A percentile compares a stretch with the other conserved stretches of the same genome.
Conservation (phyloP, 2,888 invertebrate genomes). For the Volucella inanis region DNA sequence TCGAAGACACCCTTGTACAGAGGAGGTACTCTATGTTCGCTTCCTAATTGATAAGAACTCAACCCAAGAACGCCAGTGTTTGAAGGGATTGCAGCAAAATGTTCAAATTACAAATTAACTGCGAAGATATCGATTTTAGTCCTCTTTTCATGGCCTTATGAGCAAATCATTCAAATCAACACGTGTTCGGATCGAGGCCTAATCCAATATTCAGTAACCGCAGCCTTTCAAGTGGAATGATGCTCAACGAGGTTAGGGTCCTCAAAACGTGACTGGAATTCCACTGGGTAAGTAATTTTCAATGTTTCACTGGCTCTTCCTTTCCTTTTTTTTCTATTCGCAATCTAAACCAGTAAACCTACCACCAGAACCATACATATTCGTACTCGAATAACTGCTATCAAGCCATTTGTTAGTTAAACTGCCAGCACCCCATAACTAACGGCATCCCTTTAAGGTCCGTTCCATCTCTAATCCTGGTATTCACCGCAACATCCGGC, state of each 20-base stretch:
- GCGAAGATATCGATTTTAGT: too few relatives aligned
- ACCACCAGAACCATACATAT: constrained; percentile 1
- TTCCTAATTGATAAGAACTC: too few relatives aligned
- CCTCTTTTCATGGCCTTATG: too few relatives aligned
- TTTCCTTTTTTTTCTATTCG: constrained; percentile 33
- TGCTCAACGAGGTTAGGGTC: constrained; percentile 11
- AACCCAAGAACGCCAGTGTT: too few relatives aligned
- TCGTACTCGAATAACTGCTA: background rate
- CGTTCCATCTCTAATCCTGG: constrained; percentile 4
- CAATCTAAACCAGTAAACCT: constrained; percentile 36
- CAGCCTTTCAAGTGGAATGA: constrained; percentile 11
- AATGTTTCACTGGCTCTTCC: background rate
- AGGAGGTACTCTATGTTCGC: too few relatives aligned
- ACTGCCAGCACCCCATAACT: constrained; percentile 48
- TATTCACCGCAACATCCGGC: constrained; percentile 49
- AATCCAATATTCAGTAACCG: constrained; percentile 50
- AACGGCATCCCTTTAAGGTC: constrained; percentile 21
- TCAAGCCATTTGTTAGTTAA: constrained; percentile 54
- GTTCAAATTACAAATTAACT: too few relatives aligned
- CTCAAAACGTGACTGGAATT: constrained; percentile 60
- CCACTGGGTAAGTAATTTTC: constrained; percentile 14
- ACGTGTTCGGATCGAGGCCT: constrained; percentile 33
- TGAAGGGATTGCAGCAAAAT: too few relatives aligned
- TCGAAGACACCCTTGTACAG: too few relatives aligned
- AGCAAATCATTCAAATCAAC: constrained; percentile 27